These are phyloP conservation scores for Laupala kohalensis DNA, from an alignment of 1,140 invertebrate species.

Conservation along the genomic window DNA sequence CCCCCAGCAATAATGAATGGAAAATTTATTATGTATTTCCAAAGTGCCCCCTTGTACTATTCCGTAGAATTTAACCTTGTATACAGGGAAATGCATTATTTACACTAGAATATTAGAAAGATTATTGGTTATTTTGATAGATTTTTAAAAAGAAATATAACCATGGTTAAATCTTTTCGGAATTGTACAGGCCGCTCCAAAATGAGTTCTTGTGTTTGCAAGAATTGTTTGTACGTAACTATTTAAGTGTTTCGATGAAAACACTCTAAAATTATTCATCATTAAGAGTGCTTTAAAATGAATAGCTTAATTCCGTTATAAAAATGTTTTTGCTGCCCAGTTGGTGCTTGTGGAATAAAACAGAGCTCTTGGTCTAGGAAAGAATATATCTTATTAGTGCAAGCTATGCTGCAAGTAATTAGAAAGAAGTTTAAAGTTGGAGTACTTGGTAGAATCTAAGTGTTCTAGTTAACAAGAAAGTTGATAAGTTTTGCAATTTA, in stretches of 20 bases:
- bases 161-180: conserved; percentile 9
- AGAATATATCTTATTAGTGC: conserved; percentile 2
- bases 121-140: conserved; percentile 12
- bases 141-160: conserved; percentile 5
- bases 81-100: conserved; percentile 8
- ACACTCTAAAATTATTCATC: conserved; percentile 15
- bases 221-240: conserved; percentile 5
- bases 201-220: not conserved
- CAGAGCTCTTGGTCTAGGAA: not conserved
- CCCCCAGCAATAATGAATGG: conserved; percentile 11
- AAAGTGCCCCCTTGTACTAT: conserved; percentile 5
- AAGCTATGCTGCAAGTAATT: conserved; percentile 2
- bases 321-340: conserved; percentile 13
- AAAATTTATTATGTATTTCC: conserved; percentile 4
- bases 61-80: conserved; percentile 5
- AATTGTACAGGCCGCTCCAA: conserved; percentile 4
- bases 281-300: conserved; percentile 13
- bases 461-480: not conserved
- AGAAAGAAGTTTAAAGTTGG: not conserved
- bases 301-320: not conserved
- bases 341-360: conserved; percentile 12
- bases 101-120: conserved; percentile 9
- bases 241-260: conserved; percentile 9
- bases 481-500: conserved; percentile 4
- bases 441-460: not conserved